Percentiles rank a stretch among this genome's conserved stretches.
These are phyloP conservation scores for Formica aserva DNA, from an alignment of 2,888 invertebrate genomes.

Conservation along the genomic window DNA sequence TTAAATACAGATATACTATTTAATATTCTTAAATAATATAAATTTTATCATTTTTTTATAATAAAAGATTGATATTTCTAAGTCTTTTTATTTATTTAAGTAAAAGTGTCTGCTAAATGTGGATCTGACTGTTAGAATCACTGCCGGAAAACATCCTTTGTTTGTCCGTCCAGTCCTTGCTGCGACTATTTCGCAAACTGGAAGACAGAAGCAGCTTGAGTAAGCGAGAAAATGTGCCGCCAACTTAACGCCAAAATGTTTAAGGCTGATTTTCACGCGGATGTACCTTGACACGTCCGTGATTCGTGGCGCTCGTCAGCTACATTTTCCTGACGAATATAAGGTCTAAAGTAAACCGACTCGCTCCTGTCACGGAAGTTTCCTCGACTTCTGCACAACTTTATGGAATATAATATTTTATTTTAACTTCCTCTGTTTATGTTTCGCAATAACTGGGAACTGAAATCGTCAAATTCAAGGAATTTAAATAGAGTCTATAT, in stretches of 20 bases:
- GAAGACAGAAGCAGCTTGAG: conserved; percentile 35
- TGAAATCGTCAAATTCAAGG: conserved; percentile 18
- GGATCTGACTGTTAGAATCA: conserved; percentile 6
- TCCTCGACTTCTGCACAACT: conserved; percentile 40
- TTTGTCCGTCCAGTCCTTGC: conserved; percentile 19
- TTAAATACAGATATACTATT: no score
- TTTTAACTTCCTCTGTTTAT: conserved; percentile 36
- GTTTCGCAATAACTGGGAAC: conserved; percentile 33
- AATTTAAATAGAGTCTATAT: conserved; percentile 7
- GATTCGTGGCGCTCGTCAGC: conserved; percentile 49
- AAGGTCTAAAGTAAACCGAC: conserved; percentile 37
- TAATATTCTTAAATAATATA: no score
- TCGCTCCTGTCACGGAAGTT: conserved; percentile 40
- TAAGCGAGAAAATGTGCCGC: conserved; percentile 38
- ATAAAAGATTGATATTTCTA: neutral
- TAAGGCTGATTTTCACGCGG: conserved; percentile 62
- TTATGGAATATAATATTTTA: conserved; percentile 45
- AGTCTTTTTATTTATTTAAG: conserved; percentile 38
- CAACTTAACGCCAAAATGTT: conserved; percentile 59
- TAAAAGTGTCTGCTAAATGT: neutral
- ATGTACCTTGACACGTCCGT: conserved; percentile 51
- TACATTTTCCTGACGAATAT: conserved; percentile 53
- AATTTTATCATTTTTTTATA: neutral
- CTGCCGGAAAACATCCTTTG: conserved; percentile 4
- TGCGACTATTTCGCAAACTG: conserved; percentile 49